These are phyloP conservation scores for Rhinogobio ventralis DNA, from an alignment of 2,797 vertebrate genomes.

Conservation along the genomic window DNA sequence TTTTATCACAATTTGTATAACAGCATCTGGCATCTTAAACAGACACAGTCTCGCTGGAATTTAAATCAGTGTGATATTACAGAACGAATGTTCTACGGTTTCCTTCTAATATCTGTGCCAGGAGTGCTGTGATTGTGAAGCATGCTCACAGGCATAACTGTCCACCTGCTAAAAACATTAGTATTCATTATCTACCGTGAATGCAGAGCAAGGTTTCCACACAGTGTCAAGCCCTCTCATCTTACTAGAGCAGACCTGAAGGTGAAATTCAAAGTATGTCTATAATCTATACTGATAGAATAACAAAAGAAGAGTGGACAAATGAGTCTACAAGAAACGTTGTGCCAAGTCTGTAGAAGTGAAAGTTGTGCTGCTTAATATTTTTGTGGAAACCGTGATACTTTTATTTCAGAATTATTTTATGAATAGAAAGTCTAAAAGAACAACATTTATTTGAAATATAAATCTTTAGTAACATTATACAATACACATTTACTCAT, in stretches of 20 bases:
- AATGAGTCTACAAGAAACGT: not conserved
- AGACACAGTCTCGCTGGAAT: slow-evolving; percentile 24
- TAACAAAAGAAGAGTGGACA: not conserved
- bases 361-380: too few species aligned
- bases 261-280: not conserved
- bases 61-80: slow-evolving; percentile 33
- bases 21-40: slow-evolving; percentile 34
- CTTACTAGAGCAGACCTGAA: slow-evolving; percentile 30
- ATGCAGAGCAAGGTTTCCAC: slow-evolving; percentile 39
- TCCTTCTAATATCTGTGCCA: slow-evolving; percentile 36
- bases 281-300: not conserved
- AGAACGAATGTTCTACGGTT: slow-evolving; percentile 34
- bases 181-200: slow-evolving; percentile 7
- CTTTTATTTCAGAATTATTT: too few species aligned
- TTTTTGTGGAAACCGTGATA: too few species aligned
- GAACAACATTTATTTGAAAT: too few species aligned
- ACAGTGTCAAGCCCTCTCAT: not conserved
- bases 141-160: slow-evolving; percentile 12
- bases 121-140: slow-evolving; percentile 34
- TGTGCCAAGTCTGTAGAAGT: too few species aligned
- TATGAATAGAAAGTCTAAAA: too few species aligned
- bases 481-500: too few species aligned
- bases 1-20: slow-evolving; percentile 29
- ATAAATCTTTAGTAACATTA: too few species aligned
- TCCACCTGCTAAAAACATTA: slow-evolving; percentile 55